Percentiles rank a stretch among this genome's conserved stretches.
phyloP scores from a whole-genome alignment of 2,888 invertebrate genomes.

The Leptothorax acervorum region DNA sequence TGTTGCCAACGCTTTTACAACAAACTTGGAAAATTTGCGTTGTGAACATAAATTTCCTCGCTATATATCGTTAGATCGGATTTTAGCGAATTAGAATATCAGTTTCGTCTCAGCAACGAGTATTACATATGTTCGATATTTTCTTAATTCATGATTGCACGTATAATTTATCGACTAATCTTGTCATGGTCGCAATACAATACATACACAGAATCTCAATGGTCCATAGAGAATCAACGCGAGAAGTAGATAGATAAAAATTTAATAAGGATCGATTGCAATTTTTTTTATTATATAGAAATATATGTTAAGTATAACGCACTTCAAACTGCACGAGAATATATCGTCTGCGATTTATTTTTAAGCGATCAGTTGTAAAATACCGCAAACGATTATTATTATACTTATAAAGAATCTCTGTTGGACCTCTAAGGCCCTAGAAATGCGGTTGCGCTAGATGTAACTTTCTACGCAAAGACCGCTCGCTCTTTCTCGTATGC shows the following conservation, averaged over 20 bases:
- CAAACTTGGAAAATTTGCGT: conserved; percentile 9
- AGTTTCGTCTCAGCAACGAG: not conserved
- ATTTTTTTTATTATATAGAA: not conserved
- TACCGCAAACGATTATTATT: not conserved
- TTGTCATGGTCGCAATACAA: conserved; percentile 14
- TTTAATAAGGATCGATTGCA: not conserved
- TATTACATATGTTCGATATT: conserved; percentile 17
- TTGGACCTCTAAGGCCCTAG: not conserved
- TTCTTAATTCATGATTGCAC: not conserved
- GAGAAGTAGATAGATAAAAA: conserved; percentile 6
- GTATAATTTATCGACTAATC: conserved; percentile 9
- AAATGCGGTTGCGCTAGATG: not conserved
- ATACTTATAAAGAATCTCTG: conserved; percentile 8
- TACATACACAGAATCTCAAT: conserved; percentile 4
- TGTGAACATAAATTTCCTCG: not conserved
- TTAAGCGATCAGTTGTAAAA: not conserved
- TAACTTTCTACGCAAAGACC: conserved; percentile 13
- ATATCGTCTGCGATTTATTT: conserved; percentile 9
- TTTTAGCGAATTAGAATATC: not conserved
- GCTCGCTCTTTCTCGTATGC: conserved; percentile 1
- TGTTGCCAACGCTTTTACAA: conserved; percentile 17
- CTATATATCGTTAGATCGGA: not conserved
- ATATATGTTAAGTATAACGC: not conserved
- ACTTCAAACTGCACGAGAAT: not conserved
- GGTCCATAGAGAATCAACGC: not conserved